Conservation (phyloP, 2,113 vertebrate species). For the Sus scrofa region T2T-Sscrofa CM000827.6:71436001-71436500, state of each 20-base stretch:
- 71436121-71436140: background rate
- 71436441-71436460: background rate
- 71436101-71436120: background rate
- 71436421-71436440: background rate
- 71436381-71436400: background rate
- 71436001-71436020: background rate
- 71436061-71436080: background rate
- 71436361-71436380: background rate
- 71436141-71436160: background rate
- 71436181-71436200: background rate
- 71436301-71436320: background rate
- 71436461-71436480: fast-evolving
- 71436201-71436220: background rate
- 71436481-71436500: background rate
- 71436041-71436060: conserved; percentile 6
- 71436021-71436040: background rate
- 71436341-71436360: background rate
- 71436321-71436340: background rate
- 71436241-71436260: background rate
- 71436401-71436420: background rate
- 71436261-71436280: background rate
- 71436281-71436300: background rate
- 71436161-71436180: background rate
- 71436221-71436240: background rate
- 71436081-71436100: background rate